Base-by-base conservation (phyloP, 2,113 vertebrate species). In the Pollachius pollachius region DNA sequence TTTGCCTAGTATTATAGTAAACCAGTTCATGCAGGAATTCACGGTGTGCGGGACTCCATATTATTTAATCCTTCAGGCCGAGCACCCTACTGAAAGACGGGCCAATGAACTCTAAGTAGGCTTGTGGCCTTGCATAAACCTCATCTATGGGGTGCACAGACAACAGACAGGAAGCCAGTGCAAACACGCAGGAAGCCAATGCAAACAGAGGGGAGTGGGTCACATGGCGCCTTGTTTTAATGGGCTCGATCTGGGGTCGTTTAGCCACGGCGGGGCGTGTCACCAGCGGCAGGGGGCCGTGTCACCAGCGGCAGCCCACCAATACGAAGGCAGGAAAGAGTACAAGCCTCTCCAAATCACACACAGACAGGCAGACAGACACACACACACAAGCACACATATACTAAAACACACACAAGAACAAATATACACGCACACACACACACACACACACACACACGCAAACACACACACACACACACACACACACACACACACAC, bases 321-420 rank as follows among this genome's bases (percentile, higher is more conserved):
- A 90, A 87, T 90, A 4, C 72, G 64, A 79, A n/a, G 58, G 3
- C 69, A 81, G 82, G 75, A 79, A 71, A 76, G 23, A 19, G 60
- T 16, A 59, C 78, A 76, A 58, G 54, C 67, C 68, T 30, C 9
- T 57, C 12, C 8, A 9, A 48, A 72, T 71, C 77, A 68, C 21
- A 73, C 70, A 70, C 9, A 68, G 15, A 18, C 7, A 17, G 25
- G 60, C n/a, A 67, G 15, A 9, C 52, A 11, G 7, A 2, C 16
- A 41, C 25, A 60, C 15, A 13, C 8, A 34, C 19, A 19, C 27
- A 59, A 12, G 13, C 54, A 57, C 9, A 57, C 15, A 3, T 15
- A 56, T 1, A 56, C 17, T 15, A 12, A 56, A 12, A 56, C 15
- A 15, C 17, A 56, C 17, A 56, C 54, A 56, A 12, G 54, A 9